Conservation (phyloP, 2,888 invertebrate genomes). For the Eilema sororculum region DNA sequence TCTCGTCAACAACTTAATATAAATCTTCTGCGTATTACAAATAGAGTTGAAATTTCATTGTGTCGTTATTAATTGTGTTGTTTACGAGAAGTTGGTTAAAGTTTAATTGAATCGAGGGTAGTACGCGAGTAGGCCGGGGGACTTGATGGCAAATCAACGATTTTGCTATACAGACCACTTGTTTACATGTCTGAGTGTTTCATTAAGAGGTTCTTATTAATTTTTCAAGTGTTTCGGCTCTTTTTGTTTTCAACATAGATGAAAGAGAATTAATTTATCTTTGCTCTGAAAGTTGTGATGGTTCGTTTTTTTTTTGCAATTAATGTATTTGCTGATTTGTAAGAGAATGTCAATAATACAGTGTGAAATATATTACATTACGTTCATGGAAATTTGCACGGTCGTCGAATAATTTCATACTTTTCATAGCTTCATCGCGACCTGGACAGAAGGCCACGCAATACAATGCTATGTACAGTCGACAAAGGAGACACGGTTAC, state of each 20-base stretch:
- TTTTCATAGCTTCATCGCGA: too few relatives aligned
- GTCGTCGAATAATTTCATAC: too few relatives aligned
- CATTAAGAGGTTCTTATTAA: conserved; percentile 43
- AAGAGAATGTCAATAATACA: background rate
- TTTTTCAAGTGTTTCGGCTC: conserved; percentile 36
- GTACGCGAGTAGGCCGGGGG: conserved; percentile 60
- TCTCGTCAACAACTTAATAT: conserved; percentile 26
- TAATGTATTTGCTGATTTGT: background rate
- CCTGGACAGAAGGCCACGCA: too few relatives aligned
- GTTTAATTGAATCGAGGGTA: conserved; percentile 83
- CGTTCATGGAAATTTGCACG: too few relatives aligned
- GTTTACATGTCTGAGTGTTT: conserved; percentile 64
- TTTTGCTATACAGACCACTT: conserved; percentile 65
- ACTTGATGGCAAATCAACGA: conserved; percentile 76
- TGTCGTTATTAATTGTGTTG: conserved; percentile 75
- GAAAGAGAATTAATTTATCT: conserved; percentile 15
- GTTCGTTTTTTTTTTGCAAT: background rate
- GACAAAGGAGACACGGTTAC: too few relatives aligned
- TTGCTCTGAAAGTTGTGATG: background rate
- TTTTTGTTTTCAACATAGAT: conserved; percentile 9
- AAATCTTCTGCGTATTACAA: conserved; percentile 23
- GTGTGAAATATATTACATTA: too few relatives aligned
- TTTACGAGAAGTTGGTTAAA: conserved; percentile 83
- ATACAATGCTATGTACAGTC: too few relatives aligned
- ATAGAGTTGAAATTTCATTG: conserved; percentile 64